A percentile compares a stretch with the other conserved stretches of the same genome.
Evolutionary conservation across 2,888 invertebrate species (phyloP).

Genomic region (Pammene aurita): DNA sequence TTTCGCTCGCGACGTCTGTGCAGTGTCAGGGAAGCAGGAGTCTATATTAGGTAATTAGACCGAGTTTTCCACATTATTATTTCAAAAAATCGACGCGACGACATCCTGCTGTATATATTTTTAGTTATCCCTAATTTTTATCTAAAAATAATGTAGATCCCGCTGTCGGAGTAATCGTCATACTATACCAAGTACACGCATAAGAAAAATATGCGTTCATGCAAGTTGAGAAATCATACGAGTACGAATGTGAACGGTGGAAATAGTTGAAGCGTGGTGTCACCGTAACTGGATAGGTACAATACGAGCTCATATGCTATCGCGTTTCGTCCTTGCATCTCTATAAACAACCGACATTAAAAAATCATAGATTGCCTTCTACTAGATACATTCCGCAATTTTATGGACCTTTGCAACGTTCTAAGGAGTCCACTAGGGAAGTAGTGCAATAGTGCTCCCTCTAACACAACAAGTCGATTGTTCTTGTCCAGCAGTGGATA

Average conservation of each 20-base stretch:
- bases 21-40: no score
- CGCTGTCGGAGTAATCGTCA: no score
- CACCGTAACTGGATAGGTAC: conserved; percentile 27
- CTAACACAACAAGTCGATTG: no score
- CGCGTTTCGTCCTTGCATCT: conserved; percentile 35
- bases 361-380: neutral
- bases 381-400: neutral
- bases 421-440: no score
- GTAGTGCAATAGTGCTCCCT: neutral
- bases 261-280: conserved; percentile 37
- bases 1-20: no score
- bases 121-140: no score
- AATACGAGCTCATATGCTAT: conserved; percentile 26
- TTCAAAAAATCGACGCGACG: no score
- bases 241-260: conserved; percentile 30
- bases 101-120: no score
- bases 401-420: no score
- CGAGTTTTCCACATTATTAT: no score
- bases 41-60: no score
- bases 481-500: neutral
- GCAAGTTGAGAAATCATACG: conserved; percentile 22
- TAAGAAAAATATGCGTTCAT: conserved; percentile 9
- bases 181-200: neutral
- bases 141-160: no score
- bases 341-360: conserved; percentile 16